Percentiles rank a stretch among this genome's conserved stretches.
Evolutionary conservation across 2,888 invertebrate genomes (phyloP).

Genomic region (Drosophila pullipes): DNA sequence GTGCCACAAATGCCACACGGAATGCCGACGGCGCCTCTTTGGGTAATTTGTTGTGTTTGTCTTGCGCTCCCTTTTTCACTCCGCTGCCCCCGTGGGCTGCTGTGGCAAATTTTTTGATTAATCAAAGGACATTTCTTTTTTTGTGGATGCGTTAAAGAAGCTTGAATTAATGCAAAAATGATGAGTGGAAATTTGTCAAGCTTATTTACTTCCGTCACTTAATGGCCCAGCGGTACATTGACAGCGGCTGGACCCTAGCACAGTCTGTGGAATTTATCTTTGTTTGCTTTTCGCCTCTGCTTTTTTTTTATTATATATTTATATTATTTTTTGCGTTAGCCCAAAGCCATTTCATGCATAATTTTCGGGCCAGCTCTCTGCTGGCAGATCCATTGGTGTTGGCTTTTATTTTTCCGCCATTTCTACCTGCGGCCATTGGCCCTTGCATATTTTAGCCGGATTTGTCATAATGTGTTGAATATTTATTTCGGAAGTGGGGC

Average conservation of each 20-base stretch:
- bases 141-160: conserved; percentile 77
- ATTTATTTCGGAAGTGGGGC: conserved; percentile 51
- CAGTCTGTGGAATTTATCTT: conserved; percentile 66
- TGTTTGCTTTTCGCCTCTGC: conserved; percentile 59
- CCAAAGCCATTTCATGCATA: conserved; percentile 71
- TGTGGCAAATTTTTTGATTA: conserved; percentile 78
- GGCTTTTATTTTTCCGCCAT: conserved; percentile 48
- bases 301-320: conserved; percentile 25
- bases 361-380: conserved; percentile 47
- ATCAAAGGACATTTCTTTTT: conserved; percentile 73
- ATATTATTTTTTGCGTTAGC: conserved; percentile 18
- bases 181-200: conserved; percentile 84
- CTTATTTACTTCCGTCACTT: conserved; percentile 83
- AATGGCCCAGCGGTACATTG: conserved; percentile 75
- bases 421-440: conserved; percentile 74
- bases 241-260: conserved; percentile 49
- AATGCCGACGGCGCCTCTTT: conserved; percentile 73
- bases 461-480: conserved; percentile 80
- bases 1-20: conserved; percentile 55
- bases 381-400: conserved; percentile 36
- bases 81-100: conserved; percentile 26
- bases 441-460: conserved; percentile 77
- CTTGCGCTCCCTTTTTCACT: conserved; percentile 49
- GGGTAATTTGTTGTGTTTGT: conserved; percentile 79
- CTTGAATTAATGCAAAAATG: conserved; percentile 84